Evolutionary conservation across 2,113 vertebrate genomes (phyloP).

Genomic region (Recurvirostra avosetta): DNA sequence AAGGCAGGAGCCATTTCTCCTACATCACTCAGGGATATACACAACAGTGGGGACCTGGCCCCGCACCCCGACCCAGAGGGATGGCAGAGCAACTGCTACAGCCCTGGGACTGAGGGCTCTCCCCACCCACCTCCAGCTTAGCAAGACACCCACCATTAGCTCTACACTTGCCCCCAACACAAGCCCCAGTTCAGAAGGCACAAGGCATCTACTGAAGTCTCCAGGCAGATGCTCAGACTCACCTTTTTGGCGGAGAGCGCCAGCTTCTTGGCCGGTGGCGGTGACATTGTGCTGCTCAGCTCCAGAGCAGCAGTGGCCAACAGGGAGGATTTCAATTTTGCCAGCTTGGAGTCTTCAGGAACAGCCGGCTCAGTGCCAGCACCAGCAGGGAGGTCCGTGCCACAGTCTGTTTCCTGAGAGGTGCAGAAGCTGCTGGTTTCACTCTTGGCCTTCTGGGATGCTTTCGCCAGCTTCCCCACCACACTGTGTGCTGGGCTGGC

Average conservation of each 20-base stretch:
- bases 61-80: rapidly evolving
- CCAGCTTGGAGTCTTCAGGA: conserved; percentile 56
- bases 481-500: not conserved
- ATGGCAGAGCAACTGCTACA: not conserved
- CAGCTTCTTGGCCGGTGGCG: conserved; percentile 86
- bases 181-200: not conserved
- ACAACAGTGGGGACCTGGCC: not conserved
- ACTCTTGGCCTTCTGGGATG: not conserved
- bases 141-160: not conserved
- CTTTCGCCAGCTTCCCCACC: conserved; percentile 53
- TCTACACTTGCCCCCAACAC: not conserved
- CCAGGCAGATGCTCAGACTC: not conserved
- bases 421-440: conserved; percentile 7
- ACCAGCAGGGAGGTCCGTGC: not conserved
- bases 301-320: conserved; percentile 62
- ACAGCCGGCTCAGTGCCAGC: conserved; percentile 29
- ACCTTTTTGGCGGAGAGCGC: conserved; percentile 90
- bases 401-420: conserved; percentile 63
- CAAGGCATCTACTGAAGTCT: rapidly evolving
- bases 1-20: not conserved
- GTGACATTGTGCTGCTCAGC: conserved; percentile 75
- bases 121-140: not conserved
- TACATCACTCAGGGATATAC: not conserved
- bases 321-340: conserved; percentile 69
- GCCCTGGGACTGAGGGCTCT: not conserved